These are phyloP conservation scores for Mamestra brassicae DNA, from an alignment of 2,888 invertebrate genomes.

Conservation along the genomic window DNA sequence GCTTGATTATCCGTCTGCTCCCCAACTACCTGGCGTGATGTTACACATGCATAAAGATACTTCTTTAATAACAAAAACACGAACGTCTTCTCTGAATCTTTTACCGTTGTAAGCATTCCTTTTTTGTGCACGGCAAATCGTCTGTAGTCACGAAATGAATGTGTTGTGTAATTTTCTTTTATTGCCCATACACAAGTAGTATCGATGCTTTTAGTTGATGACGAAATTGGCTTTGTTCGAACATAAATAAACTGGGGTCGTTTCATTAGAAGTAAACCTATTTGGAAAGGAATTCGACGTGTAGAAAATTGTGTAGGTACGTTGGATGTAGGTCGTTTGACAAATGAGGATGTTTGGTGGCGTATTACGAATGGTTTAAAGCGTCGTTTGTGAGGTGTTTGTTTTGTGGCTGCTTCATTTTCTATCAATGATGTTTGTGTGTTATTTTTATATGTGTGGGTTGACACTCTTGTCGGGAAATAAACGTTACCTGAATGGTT, in stretches of 20 bases:
- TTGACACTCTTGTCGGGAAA: neutral
- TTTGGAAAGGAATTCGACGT: constrained; percentile 55
- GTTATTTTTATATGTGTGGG: constrained; percentile 5
- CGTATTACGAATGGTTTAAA: constrained; percentile 47
- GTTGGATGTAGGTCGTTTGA: constrained; percentile 44
- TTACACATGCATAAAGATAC: constrained; percentile 54
- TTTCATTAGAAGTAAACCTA: constrained; percentile 68
- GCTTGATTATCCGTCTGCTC: constrained; percentile 46
- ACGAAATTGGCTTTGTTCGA: constrained; percentile 69
- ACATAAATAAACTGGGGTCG: constrained; percentile 65
- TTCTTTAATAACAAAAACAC: constrained; percentile 64
- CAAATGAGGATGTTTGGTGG: constrained; percentile 46
- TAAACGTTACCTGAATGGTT: neutral
- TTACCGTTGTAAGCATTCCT: constrained; percentile 61
- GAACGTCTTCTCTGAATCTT: constrained; percentile 62
- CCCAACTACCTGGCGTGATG: constrained; percentile 48
- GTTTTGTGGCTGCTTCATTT: constrained; percentile 45
- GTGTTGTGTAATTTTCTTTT: constrained; percentile 72
- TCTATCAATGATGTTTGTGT: constrained; percentile 21
- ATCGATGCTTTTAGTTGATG: constrained; percentile 72
- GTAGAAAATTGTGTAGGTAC: constrained; percentile 53
- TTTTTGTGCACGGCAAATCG: constrained; percentile 66
- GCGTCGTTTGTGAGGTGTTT: constrained; percentile 27
- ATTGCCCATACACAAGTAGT: constrained; percentile 69
- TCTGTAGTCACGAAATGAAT: constrained; percentile 69